These are phyloP conservation scores for Parotia lawesii DNA, from an alignment of 2,113 vertebrate genomes.

Conservation along the genomic window DNA sequence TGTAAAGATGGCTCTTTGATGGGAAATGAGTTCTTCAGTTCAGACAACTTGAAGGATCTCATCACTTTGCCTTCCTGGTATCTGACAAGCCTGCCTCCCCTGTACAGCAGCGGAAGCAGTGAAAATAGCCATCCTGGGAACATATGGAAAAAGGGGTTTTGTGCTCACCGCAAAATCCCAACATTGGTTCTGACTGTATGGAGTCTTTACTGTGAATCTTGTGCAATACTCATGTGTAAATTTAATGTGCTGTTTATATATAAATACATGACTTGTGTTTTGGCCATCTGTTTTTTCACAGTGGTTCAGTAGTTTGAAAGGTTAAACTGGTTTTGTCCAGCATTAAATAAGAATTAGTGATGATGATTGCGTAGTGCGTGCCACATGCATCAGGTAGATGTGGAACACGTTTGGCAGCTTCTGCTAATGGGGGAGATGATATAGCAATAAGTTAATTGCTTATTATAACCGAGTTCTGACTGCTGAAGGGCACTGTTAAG, in stretches of 20 bases:
- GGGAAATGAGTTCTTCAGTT: neutral
- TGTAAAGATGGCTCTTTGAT: neutral
- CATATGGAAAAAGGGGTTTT: neutral
- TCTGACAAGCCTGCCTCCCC: neutral
- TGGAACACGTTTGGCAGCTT: neutral
- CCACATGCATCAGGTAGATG: neutral
- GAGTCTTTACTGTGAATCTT: neutral
- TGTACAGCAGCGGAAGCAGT: neutral
- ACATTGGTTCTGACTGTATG: neutral
- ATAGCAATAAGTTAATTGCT: neutral
- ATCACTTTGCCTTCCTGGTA: neutral
- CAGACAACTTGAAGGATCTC: neutral
- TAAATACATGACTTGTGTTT: neutral
- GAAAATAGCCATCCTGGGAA: neutral
- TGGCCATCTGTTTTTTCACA: neutral
- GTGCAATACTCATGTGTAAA: neutral
- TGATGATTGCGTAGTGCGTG: neutral
- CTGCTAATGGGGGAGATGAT: neutral
- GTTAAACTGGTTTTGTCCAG: neutral
- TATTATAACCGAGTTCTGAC: neutral
- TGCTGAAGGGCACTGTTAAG: neutral
- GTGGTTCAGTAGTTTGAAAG: neutral
- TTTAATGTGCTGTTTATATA: neutral
- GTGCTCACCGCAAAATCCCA: neutral
- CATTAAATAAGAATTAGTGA: neutral